Percentiles rank a stretch among this genome's conserved stretches.
Conservation (phyloP, 2,797 vertebrate genomes). For the Leptoclinus maculatus region DNA sequence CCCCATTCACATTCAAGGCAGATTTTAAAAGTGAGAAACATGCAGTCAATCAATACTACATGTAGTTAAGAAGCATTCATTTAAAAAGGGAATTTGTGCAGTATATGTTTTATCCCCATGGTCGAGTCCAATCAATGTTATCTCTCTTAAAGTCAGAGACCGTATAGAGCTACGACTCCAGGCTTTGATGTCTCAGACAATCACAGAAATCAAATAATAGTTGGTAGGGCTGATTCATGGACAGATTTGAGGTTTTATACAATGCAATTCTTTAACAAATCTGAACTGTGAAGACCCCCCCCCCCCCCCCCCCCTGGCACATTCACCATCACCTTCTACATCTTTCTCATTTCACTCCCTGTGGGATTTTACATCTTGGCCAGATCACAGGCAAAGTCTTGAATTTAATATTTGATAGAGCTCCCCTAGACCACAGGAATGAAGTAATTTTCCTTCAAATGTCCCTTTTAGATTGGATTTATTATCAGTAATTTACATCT, state of each 20-base stretch:
- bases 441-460: conserved; percentile 80
- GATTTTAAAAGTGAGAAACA: conserved; percentile 44
- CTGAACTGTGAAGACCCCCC: conserved; percentile 52
- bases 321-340: conserved; percentile 64
- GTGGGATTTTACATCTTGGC: conserved; percentile 68
- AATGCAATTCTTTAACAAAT: conserved; percentile 68
- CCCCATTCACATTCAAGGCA: conserved; percentile 48
- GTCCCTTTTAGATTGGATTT: conserved; percentile 79
- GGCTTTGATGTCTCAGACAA: conserved; percentile 75
- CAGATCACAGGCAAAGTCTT: conserved; percentile 69
- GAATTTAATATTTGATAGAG: conserved; percentile 74
- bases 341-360: conserved; percentile 62
- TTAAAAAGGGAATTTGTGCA: conserved; percentile 53
- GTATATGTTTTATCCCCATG: conserved; percentile 69
- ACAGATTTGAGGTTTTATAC: conserved; percentile 58
- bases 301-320: conserved; percentile 14
- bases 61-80: conserved; percentile 61
- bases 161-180: conserved; percentile 55
- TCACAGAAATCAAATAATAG: conserved; percentile 70
- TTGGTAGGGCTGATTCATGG: conserved; percentile 56
- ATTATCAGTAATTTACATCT: conserved; percentile 82
- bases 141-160: conserved; percentile 64
- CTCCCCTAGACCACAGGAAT: conserved; percentile 60
- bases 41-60: conserved; percentile 61
- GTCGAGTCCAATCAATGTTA: conserved; percentile 69